Base-by-base conservation (phyloP, 2,113 vertebrate genomes). In the Grammomys surdaster region DNA sequence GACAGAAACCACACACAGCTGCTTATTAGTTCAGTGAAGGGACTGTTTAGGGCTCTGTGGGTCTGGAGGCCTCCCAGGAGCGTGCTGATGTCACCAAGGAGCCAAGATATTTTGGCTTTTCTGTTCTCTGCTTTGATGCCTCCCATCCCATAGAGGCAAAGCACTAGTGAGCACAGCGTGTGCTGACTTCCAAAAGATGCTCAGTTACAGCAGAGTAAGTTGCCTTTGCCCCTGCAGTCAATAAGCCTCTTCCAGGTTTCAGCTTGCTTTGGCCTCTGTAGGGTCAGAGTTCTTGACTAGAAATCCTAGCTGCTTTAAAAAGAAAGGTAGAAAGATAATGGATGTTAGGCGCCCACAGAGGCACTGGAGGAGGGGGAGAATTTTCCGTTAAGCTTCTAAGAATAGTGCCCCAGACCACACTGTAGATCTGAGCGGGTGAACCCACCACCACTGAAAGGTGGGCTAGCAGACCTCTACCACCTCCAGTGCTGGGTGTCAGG, bases 401-500 rank as follows among this genome's bases (percentile, higher is more conserved):
- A 96, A 96, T 93, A 95, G 84, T 92, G 88, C 60, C 93, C 95
- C 90, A 96, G 90, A 96, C 81, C 96, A 95, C 92, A 95, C 40
- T 19, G 58, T 31, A 51, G 17, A 54, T 73, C 72, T 90, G 95
- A 96, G 24, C 14, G 3, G 0, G 43, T 28, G 75, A 95, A 56
- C 85, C 73, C 80, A 92, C 73, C 80, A 73, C 70, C 33, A 40
- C 28, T 73, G 43, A 56, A 88, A 73, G 69, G 12, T n/a, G 3
- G 69, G 48, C 36, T 48, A 3, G 48, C 67, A 69, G 67, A 13
- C 54, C 40, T 48, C 58, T 81, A 56, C 81, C n/a, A 51, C 40
- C 67, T 51, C 63, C 3, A 22, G 82, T 9, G 51, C 56, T 28
- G 3, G 28, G 51, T 80, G 80, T 90, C 93, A 91, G 31, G 69